Evolutionary conservation across 2,888 invertebrate species (phyloP), one percentile per base, ranked within the genome.

Genomic region (Scaptomyza parva): DNA sequence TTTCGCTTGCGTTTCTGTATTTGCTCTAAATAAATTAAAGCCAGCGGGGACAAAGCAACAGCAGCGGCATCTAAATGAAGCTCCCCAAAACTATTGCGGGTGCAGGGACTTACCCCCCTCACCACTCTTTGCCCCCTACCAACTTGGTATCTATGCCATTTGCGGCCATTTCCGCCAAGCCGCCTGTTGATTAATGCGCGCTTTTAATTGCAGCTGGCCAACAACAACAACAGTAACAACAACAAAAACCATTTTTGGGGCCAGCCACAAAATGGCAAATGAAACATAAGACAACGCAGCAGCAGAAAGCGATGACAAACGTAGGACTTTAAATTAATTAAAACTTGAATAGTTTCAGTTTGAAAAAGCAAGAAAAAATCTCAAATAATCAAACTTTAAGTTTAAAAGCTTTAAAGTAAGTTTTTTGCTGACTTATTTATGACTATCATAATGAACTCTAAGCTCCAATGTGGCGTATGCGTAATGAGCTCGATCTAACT

Each of bases 21-120:
- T 80, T 74, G 84, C 71, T 86, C 84, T 86, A 85, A 85, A 85
- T 86, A 85, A 85, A 85, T 86, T 86, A 86, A 86, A 80, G 80
- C 70, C 64, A 50, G 51, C 70, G 37, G 37, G 48, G 14, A 11
- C 20, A 48, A 48, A 20, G 28, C 28, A 24, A 11, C 3, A 20
- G 20, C 2, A 24, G 17, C 18, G 17, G 14, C 18, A 18, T 18
- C 43, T 24, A 50, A 66, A 70, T 65, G 47, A 60, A 53, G 48
- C 66, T 14, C 43, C 40, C 41, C 54, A 68, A 45, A 47, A 37
- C 72, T 73, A 73, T 72, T 68, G 61, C 11, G 2, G n/a, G 14
- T 3, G 11, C 17, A 2, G 12, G 14, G 33, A 6, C 1, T 35
- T 3, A 18, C 9, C 20, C 11, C 7, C 9, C 11, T 18, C 12